Percentiles rank a stretch among this genome's conserved stretches.
These are phyloP conservation scores for Oreochromis mossambicus DNA, from an alignment of 2,797 vertebrate species.

Conservation along the genomic window DNA sequence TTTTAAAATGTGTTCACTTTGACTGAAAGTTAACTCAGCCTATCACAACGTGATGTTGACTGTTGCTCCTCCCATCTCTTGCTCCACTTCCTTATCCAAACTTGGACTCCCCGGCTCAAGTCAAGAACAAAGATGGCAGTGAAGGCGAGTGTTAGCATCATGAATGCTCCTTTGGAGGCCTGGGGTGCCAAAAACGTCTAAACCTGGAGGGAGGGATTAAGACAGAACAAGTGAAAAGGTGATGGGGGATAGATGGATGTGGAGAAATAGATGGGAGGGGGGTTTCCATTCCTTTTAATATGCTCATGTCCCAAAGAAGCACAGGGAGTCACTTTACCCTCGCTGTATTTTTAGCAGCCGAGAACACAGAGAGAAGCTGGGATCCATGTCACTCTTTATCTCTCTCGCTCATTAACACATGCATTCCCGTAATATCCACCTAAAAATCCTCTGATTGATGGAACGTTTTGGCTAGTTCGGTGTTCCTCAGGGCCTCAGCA, in stretches of 20 bases:
- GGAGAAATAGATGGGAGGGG: conserved; percentile 21
- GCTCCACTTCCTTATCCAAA: neutral
- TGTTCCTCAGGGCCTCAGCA: neutral
- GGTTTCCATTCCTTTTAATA: conserved; percentile 47
- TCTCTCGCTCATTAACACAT: neutral
- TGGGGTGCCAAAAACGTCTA: neutral
- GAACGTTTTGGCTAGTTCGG: fast-evolving
- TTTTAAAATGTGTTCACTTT: neutral
- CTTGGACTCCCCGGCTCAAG: neutral
- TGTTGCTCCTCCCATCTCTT: neutral
- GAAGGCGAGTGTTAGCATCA: neutral
- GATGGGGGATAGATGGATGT: conserved; percentile 20
- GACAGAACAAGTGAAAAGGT: conserved; percentile 33
- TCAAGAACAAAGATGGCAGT: neutral
- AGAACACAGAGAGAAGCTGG: conserved; percentile 19
- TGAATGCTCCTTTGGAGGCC: neutral
- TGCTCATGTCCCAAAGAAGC: conserved; percentile 42
- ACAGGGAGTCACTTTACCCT: conserved; percentile 48
- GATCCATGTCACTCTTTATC: conserved; percentile 10
- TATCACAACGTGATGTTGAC: fast-evolving
- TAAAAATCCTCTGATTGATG: neutral
- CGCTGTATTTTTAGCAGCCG: conserved; percentile 51
- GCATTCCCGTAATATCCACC: neutral
- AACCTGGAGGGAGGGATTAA: conserved; percentile 27
- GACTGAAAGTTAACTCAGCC: neutral